Percentiles rank a stretch among this genome's conserved stretches.
Conservation (phyloP, 2,888 invertebrate species). For the Microctonus aethiopoides region DNA sequence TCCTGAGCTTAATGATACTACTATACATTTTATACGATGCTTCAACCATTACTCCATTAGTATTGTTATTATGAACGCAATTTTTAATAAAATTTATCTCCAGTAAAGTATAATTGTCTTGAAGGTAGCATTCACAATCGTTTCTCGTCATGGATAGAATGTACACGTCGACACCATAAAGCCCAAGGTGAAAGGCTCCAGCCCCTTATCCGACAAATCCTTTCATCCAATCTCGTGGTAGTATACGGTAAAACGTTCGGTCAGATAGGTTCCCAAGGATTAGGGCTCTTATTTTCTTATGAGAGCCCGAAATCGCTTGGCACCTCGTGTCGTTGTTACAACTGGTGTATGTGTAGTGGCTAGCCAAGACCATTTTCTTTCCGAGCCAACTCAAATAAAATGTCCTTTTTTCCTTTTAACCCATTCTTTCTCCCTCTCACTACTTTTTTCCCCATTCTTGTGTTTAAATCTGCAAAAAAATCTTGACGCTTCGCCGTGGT, state of each 20-base stretch:
- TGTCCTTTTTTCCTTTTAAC: conserved; percentile 14
- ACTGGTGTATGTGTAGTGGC: conserved; percentile 18
- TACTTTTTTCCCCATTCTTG: background rate
- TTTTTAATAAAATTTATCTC: background rate
- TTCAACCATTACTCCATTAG: background rate
- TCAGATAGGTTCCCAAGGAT: conserved; percentile 31
- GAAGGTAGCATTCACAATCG: background rate
- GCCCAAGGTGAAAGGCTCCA: conserved; percentile 22
- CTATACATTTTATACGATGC: background rate
- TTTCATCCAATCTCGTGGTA: conserved; percentile 40
- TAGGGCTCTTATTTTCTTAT: conserved; percentile 46
- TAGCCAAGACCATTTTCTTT: conserved; percentile 21
- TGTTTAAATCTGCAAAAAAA: background rate
- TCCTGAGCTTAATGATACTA: background rate
- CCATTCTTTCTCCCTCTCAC: background rate
- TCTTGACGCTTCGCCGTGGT: background rate
- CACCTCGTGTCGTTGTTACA: conserved; percentile 38
- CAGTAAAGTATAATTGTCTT: background rate
- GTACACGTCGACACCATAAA: conserved; percentile 17
- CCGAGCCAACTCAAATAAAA: conserved; percentile 12
- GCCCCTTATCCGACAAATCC: conserved; percentile 42
- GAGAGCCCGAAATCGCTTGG: conserved; percentile 39
- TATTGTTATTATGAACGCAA: background rate
- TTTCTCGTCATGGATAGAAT: conserved; percentile 1
- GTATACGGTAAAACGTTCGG: conserved; percentile 31